Percentiles rank a stretch among this genome's conserved stretches.
Conservation (phyloP, 1,140 invertebrate species). For the Matsumurasca onukii region DNA sequence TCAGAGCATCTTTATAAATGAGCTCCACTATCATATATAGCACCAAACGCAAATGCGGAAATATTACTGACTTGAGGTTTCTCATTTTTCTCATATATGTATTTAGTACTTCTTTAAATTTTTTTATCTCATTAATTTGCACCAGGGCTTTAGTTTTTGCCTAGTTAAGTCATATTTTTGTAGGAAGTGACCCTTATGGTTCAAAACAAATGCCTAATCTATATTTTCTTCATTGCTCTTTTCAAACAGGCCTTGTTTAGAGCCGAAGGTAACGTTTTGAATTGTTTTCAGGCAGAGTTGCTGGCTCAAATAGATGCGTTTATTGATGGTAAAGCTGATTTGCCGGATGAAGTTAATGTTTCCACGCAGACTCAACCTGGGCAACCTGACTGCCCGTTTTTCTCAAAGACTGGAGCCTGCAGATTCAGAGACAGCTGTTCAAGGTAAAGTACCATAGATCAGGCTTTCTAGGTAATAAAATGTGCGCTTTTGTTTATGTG, state of each 20-base stretch:
- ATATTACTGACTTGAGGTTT: no score
- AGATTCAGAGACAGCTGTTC: conserved; percentile 77
- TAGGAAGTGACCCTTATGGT: background rate
- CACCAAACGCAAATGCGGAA: no score
- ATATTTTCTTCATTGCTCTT: no score
- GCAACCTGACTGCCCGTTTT: conserved; percentile 78
- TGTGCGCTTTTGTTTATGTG: no score
- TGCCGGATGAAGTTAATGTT: conserved; percentile 63
- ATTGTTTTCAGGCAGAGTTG: conserved; percentile 45
- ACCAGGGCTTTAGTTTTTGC: background rate
- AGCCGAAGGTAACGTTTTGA: background rate
- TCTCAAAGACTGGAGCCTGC: conserved; percentile 86
- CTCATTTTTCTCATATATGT: no score
- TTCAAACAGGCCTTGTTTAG: background rate
- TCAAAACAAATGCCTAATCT: no score
- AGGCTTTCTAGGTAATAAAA: no score
- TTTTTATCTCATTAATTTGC: background rate
- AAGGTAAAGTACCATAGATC: no score
- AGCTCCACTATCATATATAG: no score
- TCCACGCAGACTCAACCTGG: conserved; percentile 67
- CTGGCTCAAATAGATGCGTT: conserved; percentile 60
- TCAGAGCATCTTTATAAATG: no score
- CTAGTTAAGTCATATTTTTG: background rate
- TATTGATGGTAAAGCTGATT: conserved; percentile 55
- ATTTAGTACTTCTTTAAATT: no score